phyloP scores from a whole-genome alignment of 2,888 invertebrate genomes.

The Drosophila merina region DNA sequence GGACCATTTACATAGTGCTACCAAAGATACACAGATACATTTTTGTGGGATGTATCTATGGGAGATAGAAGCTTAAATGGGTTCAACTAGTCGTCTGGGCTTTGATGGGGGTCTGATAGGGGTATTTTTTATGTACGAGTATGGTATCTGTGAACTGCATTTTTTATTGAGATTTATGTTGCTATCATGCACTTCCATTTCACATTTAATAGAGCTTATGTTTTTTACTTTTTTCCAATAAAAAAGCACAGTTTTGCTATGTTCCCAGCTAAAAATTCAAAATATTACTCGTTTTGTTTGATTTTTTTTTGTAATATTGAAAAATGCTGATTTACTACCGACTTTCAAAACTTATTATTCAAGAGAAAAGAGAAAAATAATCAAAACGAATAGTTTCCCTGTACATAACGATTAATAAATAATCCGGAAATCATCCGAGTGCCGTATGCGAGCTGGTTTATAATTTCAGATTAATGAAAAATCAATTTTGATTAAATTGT shows the following conservation, averaged over 20 bases:
- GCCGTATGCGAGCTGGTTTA: not conserved
- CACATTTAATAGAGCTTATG: constrained; percentile 2
- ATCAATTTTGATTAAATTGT: not conserved
- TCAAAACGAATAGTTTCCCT: not conserved
- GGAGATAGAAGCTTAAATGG: constrained; percentile 30
- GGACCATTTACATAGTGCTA: constrained; percentile 47
- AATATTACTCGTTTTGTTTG: too few species aligned
- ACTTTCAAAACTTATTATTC: not conserved
- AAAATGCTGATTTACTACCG: not conserved
- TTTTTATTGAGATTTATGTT: constrained; percentile 70
- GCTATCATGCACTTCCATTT: constrained; percentile 9
- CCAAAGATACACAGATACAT: constrained; percentile 35
- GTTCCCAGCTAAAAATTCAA: too few species aligned
- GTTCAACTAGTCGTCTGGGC: constrained; percentile 41
- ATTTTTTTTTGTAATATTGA: not conserved
- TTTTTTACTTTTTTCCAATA: not conserved
- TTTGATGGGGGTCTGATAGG: constrained; percentile 32
- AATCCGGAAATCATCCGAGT: not conserved
- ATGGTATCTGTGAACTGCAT: constrained; percentile 52
- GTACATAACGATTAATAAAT: not conserved
- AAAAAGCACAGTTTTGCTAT: not conserved
- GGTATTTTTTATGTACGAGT: constrained; percentile 17
- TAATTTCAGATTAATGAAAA: not conserved
- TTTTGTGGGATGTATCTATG: constrained; percentile 16
- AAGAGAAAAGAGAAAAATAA: not conserved